These are phyloP conservation scores for Heliconius sara DNA, from an alignment of 2,888 invertebrate genomes.

Conservation along the genomic window DNA sequence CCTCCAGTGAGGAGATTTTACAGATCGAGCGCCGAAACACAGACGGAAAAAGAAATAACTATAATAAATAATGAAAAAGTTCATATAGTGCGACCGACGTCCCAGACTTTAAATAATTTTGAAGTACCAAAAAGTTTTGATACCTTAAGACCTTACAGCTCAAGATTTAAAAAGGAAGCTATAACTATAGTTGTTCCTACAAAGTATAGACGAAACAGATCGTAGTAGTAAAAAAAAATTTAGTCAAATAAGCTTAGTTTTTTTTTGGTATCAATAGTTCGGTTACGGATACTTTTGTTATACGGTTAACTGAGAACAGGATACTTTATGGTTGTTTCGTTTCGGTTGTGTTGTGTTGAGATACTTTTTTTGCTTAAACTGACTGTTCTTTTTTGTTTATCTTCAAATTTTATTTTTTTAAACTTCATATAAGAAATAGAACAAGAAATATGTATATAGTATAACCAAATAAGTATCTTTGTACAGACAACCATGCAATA, in stretches of 20 bases:
- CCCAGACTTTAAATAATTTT: not conserved
- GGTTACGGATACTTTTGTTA: slow-evolving; percentile 42
- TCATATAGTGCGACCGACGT: slow-evolving; percentile 70
- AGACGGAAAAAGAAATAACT: slow-evolving; percentile 63
- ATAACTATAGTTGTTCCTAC: slow-evolving; percentile 50
- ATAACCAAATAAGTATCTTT: not conserved
- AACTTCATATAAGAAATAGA: no score
- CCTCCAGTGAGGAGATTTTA: slow-evolving; percentile 70
- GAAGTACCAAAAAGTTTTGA: not conserved
- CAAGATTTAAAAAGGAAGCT: slow-evolving; percentile 61
- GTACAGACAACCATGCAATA: not conserved
- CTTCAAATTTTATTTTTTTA: no score
- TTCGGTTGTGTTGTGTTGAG: not conserved
- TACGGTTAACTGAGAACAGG: slow-evolving; percentile 21
- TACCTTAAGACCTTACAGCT: slow-evolving; percentile 59
- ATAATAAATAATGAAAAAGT: slow-evolving; percentile 72
- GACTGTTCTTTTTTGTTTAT: not conserved
- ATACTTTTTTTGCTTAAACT: not conserved
- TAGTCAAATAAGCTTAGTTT: slow-evolving; percentile 63
- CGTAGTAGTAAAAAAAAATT: slow-evolving; percentile 61
- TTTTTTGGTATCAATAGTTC: slow-evolving; percentile 26
- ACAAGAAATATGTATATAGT: not conserved
- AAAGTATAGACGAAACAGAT: slow-evolving; percentile 55
- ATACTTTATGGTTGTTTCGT: slow-evolving; percentile 21
- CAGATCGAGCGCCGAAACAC: slow-evolving; percentile 72